phyloP scores from a whole-genome alignment of 1,140 invertebrate genomes.

The Condylostylus longicornis region DNA sequence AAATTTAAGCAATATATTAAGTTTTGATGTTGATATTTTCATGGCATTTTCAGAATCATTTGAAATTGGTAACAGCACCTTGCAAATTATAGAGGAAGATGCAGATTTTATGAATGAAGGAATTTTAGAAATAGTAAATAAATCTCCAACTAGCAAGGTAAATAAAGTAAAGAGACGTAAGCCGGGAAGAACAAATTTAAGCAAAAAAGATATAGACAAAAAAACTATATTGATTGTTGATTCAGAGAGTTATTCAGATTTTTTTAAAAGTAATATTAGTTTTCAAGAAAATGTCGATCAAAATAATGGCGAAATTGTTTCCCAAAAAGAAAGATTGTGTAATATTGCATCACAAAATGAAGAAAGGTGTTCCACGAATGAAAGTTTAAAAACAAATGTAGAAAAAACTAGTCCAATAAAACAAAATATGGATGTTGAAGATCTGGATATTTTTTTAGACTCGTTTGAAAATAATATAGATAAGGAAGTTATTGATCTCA shows the following conservation, averaged over 20 bases:
- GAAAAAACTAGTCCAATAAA: too few species aligned
- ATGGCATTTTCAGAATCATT: constrained; percentile 29
- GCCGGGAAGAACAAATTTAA: background rate
- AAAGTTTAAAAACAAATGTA: too few species aligned
- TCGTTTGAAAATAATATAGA: too few species aligned
- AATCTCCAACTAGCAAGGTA: constrained; percentile 9
- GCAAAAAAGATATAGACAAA: background rate
- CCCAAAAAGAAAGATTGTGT: too few species aligned
- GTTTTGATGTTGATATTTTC: constrained; percentile 4
- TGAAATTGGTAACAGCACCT: constrained; percentile 23
- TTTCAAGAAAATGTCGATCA: too few species aligned
- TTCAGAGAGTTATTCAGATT: background rate
- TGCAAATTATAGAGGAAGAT: constrained; percentile 19
- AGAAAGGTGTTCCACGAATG: too few species aligned
- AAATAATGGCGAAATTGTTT: too few species aligned
- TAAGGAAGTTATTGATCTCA: too few species aligned
- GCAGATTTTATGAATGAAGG: constrained; percentile 3
- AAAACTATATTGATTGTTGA: constrained; percentile 4
- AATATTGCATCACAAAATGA: too few species aligned
- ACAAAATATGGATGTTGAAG: too few species aligned
- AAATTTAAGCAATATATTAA: too few species aligned
- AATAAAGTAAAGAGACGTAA: constrained; percentile 12
- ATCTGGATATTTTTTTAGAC: too few species aligned
- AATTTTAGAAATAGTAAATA: constrained; percentile 3
- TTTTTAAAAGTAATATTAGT: background rate